Evolutionary conservation across 1,140 invertebrate genomes (phyloP).

Genomic region (Heliothis subflexa): DNA sequence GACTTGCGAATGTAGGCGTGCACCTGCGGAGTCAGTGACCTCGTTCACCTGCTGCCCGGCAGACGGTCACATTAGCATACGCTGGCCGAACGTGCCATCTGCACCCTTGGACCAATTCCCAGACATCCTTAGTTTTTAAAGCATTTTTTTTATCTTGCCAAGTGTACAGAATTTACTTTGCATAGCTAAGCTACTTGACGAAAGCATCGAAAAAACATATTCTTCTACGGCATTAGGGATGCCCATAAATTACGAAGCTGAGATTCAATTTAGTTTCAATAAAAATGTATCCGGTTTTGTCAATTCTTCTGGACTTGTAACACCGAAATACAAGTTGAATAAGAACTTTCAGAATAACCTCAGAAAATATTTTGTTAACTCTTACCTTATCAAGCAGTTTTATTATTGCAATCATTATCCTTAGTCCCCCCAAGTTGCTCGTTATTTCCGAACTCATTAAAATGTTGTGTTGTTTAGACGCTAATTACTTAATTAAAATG

Average conservation of each 20-base stretch:
- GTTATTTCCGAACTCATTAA: constrained; percentile 27
- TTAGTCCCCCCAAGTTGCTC: constrained; percentile 4
- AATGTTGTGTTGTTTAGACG: neutral
- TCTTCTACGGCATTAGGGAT: too few relatives aligned
- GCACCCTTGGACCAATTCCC: constrained; percentile 39
- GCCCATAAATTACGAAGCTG: too few relatives aligned
- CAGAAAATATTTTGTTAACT: neutral
- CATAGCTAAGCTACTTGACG: too few relatives aligned
- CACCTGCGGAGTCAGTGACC: constrained; percentile 72
- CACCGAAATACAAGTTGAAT: too few relatives aligned
- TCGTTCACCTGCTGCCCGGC: constrained; percentile 70
- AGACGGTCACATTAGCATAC: constrained; percentile 68
- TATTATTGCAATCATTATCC: constrained; percentile 3
- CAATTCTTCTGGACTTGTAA: too few relatives aligned
- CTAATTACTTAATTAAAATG: constrained; percentile 6
- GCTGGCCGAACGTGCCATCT: constrained; percentile 42
- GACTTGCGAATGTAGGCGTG: constrained; percentile 40
- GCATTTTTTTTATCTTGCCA: neutral
- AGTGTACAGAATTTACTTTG: neutral
- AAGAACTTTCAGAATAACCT: too few relatives aligned
- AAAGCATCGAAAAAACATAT: too few relatives aligned
- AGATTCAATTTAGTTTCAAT: too few relatives aligned
- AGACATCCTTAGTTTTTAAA: constrained; percentile 1
- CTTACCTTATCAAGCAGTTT: neutral
- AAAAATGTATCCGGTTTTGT: too few relatives aligned